A percentile compares a stretch with the other conserved stretches of the same genome.
Conservation (phyloP, 2,888 invertebrate species). For the Dicycla oo region DNA sequence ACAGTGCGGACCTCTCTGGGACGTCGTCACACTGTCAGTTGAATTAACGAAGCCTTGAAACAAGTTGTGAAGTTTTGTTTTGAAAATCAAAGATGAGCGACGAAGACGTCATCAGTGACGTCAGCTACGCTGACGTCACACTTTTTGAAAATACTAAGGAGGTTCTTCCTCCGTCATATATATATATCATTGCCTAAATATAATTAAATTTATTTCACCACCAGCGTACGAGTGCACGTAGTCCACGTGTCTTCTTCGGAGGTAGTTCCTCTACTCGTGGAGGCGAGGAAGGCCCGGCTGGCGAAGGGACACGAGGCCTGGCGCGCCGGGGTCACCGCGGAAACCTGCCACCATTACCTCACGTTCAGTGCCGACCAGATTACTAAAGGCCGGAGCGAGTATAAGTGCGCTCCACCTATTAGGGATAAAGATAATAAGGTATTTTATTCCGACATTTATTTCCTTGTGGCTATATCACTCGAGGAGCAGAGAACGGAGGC, state of each 20-base stretch:
- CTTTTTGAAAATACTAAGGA: too few species aligned
- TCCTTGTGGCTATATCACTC: background rate
- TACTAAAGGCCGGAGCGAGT: constrained; percentile 92
- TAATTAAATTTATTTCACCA: background rate
- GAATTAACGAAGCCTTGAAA: too few species aligned
- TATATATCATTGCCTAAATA: background rate
- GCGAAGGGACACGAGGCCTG: constrained; percentile 87
- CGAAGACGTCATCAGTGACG: too few species aligned
- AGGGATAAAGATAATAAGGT: constrained; percentile 91
- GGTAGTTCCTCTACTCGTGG: constrained; percentile 90
- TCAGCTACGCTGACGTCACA: too few species aligned
- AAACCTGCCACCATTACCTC: constrained; percentile 94
- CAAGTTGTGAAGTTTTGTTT: too few species aligned
- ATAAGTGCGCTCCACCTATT: constrained; percentile 94
- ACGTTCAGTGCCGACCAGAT: constrained; percentile 91
- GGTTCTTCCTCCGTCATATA: too few species aligned
- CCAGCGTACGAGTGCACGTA: constrained; percentile 92
- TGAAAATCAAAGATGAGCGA: too few species aligned
- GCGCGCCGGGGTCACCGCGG: constrained; percentile 91
- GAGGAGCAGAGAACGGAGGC: too few species aligned
- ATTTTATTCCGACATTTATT: constrained; percentile 8
- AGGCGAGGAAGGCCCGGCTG: constrained; percentile 83
- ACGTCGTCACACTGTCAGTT: too few species aligned
- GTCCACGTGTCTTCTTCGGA: constrained; percentile 92
- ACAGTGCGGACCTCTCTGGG: too few species aligned